Evolutionary conservation across 1,140 invertebrate species (phyloP), one percentile per base, ranked within the genome.

Genomic region (Steinernema feltiae): DNA sequence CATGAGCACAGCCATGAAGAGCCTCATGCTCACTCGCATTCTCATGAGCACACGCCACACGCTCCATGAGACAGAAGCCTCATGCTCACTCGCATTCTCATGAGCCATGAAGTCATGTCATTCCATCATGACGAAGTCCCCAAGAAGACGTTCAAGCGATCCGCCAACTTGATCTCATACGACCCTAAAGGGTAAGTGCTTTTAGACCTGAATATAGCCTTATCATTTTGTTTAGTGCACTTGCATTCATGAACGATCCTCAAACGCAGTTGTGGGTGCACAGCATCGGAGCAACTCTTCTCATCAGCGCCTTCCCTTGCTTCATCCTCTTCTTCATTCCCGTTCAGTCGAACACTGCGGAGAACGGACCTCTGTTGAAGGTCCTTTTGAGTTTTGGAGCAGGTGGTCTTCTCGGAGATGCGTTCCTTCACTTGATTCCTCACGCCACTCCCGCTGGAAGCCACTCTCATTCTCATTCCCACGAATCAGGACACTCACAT

Each of bases 361-460:
- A 80, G 12, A 75, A 78, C 17, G 73, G 53, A 32, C 48, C 84
- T 21, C 78, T 84, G 71, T 87, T 97, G 17, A 97, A 96, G 88
- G 90, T 97, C 63, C 88, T 97, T 18, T 88, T 97, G 17, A 93
- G 92, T 77, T 97, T 98, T 89, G 94, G 94, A 15, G 95, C 94
- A 1, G 95, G 95, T 70, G 94, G 95, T 76, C 88, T 98, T 15
- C 88, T 98, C 0, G 95, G 94, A 18, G 95, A 98, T 90, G 94
- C 95, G 3, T 98, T 98, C 88, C 88, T 98, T 1, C 95, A 98
- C 89, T 88, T 98, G 29, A 97, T 98, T 85, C 95, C 95, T 30
- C 95, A 98, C 89, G 94, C 94, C 17, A 89, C 95, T 0, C 88
- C 91, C 46, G 90, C 91, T 30, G 84, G 87, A 77, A 82, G 77